Percentiles rank a stretch among this genome's conserved stretches.
phyloP scores from a whole-genome alignment of 2,113 vertebrate genomes.

The Gymnorhina tibicen region DNA sequence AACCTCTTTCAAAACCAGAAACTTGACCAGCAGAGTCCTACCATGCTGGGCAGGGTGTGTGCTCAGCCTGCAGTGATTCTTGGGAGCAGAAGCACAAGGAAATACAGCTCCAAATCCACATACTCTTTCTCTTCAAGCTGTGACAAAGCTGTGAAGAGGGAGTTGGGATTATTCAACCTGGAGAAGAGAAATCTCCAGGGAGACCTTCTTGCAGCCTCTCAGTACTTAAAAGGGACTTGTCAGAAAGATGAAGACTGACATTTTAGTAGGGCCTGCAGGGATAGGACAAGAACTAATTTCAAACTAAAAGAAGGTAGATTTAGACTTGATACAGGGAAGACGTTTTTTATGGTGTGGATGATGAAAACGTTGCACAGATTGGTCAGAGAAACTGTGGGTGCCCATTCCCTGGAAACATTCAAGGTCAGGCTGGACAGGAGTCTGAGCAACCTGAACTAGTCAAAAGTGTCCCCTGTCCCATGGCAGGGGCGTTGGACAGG shows the following conservation, averaged over 20 bases:
- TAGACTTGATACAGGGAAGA: background rate
- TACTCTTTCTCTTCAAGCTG: background rate
- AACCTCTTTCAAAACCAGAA: background rate
- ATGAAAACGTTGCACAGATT: background rate
- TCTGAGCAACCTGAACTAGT: background rate
- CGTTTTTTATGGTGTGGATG: background rate
- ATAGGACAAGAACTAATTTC: background rate
- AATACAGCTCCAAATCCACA: background rate
- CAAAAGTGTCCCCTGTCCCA: background rate
- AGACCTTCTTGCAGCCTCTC: background rate
- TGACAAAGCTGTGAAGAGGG: background rate
- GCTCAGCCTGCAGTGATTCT: background rate
- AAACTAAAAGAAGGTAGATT: background rate
- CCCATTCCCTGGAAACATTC: background rate
- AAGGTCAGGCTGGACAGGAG: background rate
- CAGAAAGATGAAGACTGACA: background rate
- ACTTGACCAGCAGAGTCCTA: background rate
- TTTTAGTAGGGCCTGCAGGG: background rate
- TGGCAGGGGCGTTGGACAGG: no score
- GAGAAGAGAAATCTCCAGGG: background rate
- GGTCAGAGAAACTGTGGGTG: background rate
- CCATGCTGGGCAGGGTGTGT: accelerated
- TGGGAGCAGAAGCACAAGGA: background rate
- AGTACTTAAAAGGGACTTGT: background rate
- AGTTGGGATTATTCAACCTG: background rate